Evolutionary conservation across 1,140 invertebrate genomes (phyloP).

Genomic region (Melanaphis sacchari): DNA sequence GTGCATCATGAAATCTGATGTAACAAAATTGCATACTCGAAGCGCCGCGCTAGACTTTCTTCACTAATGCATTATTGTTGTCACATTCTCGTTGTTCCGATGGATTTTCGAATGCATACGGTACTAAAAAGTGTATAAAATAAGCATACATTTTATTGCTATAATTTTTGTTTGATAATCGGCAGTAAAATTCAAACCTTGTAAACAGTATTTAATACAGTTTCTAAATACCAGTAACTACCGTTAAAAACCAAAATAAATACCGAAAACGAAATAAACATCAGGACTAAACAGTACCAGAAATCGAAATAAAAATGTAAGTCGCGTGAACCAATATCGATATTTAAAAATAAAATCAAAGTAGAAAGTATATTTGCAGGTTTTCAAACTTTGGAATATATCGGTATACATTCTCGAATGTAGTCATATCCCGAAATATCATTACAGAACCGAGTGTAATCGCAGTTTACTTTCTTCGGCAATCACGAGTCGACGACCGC

Average conservation of each 20-base stretch:
- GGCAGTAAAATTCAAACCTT: no score
- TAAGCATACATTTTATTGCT: no score
- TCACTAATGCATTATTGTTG: background rate
- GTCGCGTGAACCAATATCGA: no score
- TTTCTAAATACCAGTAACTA: no score
- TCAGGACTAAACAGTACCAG: no score
- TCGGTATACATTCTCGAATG: background rate
- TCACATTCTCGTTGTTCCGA: background rate
- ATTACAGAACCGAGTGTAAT: background rate
- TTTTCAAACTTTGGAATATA: background rate
- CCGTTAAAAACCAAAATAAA: no score
- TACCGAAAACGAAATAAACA: no score
- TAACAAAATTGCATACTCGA: conserved; percentile 21
- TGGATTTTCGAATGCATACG: background rate
- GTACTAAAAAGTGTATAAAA: background rate
- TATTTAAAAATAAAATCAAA: no score
- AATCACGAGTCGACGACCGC: background rate
- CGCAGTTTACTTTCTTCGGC: background rate
- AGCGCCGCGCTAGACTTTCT: background rate
- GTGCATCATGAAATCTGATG: background rate
- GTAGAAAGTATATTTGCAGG: no score
- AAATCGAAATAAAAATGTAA: no score
- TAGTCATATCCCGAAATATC: background rate
- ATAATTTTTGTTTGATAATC: background rate
- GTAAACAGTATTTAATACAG: no score